These are phyloP conservation scores for Microcebus jonahi DNA, from an alignment of 2,113 vertebrate species.

Conservation along the genomic window DNA sequence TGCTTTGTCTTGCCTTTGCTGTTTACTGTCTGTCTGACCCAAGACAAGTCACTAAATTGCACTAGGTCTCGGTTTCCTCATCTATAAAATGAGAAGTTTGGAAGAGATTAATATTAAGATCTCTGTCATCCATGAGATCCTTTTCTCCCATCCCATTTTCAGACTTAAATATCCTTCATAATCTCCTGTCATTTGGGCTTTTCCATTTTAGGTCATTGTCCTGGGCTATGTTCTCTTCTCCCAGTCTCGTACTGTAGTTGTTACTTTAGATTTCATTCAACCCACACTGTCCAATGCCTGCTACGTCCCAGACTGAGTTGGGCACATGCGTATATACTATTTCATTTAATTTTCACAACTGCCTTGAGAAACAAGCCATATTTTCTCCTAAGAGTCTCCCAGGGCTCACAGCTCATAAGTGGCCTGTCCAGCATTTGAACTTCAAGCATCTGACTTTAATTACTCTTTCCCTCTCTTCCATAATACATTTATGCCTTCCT, in stretches of 20 bases:
- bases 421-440: neutral
- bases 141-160: neutral
- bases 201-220: neutral
- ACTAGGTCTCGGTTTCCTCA: neutral
- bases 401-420: neutral
- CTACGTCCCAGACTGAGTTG: neutral
- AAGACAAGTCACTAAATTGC: neutral
- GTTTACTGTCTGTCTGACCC: neutral
- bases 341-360: neutral
- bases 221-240: neutral
- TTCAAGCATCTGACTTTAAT: neutral
- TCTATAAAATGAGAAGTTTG: neutral
- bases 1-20: neutral
- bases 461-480: neutral
- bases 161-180: neutral
- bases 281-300: neutral
- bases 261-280: neutral
- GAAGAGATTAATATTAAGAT: neutral
- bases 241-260: neutral
- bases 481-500: fast-evolving
- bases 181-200: neutral
- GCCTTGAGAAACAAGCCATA: neutral
- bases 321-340: neutral
- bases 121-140: neutral
- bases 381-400: neutral